Base-by-base conservation (phyloP, 2,113 vertebrate species). In the Drymodes brunneopygia region DNA sequence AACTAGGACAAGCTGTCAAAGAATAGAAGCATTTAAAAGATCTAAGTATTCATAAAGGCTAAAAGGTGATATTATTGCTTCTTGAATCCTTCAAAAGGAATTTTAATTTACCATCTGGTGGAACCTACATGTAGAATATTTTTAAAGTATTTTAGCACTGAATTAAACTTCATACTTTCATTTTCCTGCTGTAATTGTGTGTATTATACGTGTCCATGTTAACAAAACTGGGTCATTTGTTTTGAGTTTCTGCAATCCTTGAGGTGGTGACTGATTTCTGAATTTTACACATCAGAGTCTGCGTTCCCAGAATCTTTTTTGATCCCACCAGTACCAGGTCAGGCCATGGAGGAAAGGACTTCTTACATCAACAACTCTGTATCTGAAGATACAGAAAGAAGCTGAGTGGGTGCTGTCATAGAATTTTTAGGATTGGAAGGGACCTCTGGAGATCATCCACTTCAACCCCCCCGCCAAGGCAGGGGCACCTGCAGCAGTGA, bases 1-100 rank as follows among this genome's bases (percentile, higher is more conserved):
- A 96, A 91, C 40, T 84, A 67, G 93, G 90, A 93, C 90, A 90
- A 79, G 38, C 62, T 92, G 87, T 62, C 78, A 95, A 89, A 88
- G 58, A 86, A 78, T 8, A 86, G 38, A 91, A 60, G 74, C 20
- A 40, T 82, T 72, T 61, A 72, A 80, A 91, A 81, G 14, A 69
- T 77, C 27, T 75, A 44, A 54, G 31, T 42, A 40, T 16, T 72
- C 77, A 58, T 25, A 56, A 51, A 81, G 62, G 48, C 54, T 90
- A 94, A 89, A 86, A 73, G 90, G 74, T 65, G 36, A 72, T 42
- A 15, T 53, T 86, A 42, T 11, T 83, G 6, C 79, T 77, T 83
- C 73, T 64, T 69, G 42, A 91, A 80, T 77, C 50, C 42, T 74
- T 64, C 50, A 77, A 94, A 96, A 20, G 38, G 58, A 91, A 64